Base-by-base conservation (phyloP, 2,888 invertebrate species). In the Drosophila acutilabella region DNA sequence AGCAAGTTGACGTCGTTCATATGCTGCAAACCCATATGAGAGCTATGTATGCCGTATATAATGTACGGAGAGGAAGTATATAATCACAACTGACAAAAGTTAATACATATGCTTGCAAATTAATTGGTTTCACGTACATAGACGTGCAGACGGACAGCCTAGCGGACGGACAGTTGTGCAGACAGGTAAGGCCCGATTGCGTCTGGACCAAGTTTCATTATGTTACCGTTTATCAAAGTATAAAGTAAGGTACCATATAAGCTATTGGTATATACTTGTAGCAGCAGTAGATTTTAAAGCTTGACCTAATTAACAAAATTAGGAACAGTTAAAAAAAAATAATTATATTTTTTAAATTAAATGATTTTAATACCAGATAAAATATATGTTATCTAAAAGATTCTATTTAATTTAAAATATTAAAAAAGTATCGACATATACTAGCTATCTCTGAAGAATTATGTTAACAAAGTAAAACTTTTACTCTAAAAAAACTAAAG, bases 141-240 rank as follows among this genome's bases (percentile, higher is more conserved):
- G 33, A 33, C 30, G 30, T 6, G 8, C 30, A 30, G 30, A 30
- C 30, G 2, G 0, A 8, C 30, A 30, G 30, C 8, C 30, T 2
- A 8, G 2, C 30, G 8, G 30, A 30, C 30, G 30, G 8, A 2
- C 8, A 30, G 30, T 7, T 36, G 13, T 13, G n/a, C 10, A n/a
- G 52, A 60, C 64, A 44, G 57, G 48, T 48, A 42, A 64, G 66
- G 65, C 57, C 51, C 45, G 52, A 66, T 59, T 61, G 54, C 16
- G 76, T 76, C 71, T 71, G 71, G 60, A n/a, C 47, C 59, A 38
- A 64, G 53, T 64, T 66, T 73, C 72, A 75, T 84, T 78, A 80
- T 59, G 20, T 45, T 50, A 54, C 42, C 59, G 18, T 26, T 6
- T 18, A 16, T 4, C 5, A 7, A 60, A 36, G 36, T n/a, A n/a